Evolutionary conservation across 2,113 vertebrate genomes (phyloP).

Genomic region (Chloropsis cyanopogon): DNA sequence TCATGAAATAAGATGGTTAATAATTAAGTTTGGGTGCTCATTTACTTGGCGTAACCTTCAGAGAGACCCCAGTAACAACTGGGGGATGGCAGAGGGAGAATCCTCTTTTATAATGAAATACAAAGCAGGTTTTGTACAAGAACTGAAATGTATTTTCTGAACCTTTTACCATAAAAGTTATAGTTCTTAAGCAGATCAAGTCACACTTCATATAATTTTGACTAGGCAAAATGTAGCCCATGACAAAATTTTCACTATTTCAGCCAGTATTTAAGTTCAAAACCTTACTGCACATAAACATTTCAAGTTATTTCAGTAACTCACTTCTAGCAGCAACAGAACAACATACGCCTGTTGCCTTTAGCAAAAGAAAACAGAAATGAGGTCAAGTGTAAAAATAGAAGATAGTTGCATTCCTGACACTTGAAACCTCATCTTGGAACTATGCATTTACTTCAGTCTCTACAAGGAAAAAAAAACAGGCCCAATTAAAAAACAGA

Average conservation of each 20-base stretch:
- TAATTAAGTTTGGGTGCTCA: neutral
- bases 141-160: neutral
- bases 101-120: neutral
- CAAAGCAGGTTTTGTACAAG: neutral
- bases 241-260: neutral
- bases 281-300: neutral
- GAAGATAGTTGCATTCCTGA: conserved; percentile 53
- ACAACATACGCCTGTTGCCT: conserved; percentile 45
- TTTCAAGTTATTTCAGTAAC: conserved; percentile 17
- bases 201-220: neutral
- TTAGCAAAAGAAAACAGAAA: conserved; percentile 56
- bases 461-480: neutral
- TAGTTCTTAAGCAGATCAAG: neutral
- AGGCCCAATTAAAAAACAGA: neutral
- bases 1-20: neutral
- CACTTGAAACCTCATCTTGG: conserved; percentile 57
- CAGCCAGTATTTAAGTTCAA: neutral
- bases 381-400: conserved; percentile 66
- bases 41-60: neutral
- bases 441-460: conserved; percentile 40
- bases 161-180: neutral
- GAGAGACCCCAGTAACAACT: neutral
- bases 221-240: neutral
- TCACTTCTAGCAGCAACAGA: conserved; percentile 36
- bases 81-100: rapidly evolving